Conservation (phyloP, 2,113 vertebrate genomes). For the Hemichromis elongatus region DNA sequence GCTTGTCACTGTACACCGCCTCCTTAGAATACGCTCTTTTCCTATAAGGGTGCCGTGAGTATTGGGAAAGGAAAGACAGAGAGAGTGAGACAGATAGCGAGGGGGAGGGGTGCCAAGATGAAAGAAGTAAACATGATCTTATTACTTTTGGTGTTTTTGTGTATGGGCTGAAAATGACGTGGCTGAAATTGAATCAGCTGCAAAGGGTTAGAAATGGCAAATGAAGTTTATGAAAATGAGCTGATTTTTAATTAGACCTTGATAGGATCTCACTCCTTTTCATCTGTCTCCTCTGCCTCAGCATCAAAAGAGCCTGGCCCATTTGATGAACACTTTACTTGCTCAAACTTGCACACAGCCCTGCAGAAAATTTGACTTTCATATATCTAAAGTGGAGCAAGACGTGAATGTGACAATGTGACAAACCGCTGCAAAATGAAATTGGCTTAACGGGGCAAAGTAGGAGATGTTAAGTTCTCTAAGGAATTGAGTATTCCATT, state of each 20-base stretch:
- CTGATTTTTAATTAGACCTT: slow-evolving; percentile 68
- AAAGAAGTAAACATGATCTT: slow-evolving; percentile 45
- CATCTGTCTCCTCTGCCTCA: slow-evolving; percentile 56
- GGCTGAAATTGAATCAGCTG: slow-evolving; percentile 56
- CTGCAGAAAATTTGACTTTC: slow-evolving; percentile 53
- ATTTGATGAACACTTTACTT: slow-evolving; percentile 62
- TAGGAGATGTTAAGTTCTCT: not conserved
- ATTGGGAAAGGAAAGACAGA: slow-evolving; percentile 4
- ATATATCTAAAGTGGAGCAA: slow-evolving; percentile 40
- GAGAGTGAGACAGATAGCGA: not conserved
- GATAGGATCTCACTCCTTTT: slow-evolving; percentile 67
- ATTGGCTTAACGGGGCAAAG: slow-evolving; percentile 45
- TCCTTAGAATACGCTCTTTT: slow-evolving; percentile 96
- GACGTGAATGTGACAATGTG: slow-evolving; percentile 37
- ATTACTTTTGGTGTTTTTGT: slow-evolving; percentile 30
- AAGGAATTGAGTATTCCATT: slow-evolving; percentile 9
- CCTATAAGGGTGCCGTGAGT: slow-evolving; percentile 67
- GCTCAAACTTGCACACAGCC: slow-evolving; percentile 47
- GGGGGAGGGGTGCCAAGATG: slow-evolving; percentile 9
- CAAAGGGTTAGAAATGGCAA: slow-evolving; percentile 42
- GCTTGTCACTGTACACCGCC: slow-evolving; percentile 94
- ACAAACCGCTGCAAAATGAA: slow-evolving; percentile 44
- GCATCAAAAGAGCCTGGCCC: slow-evolving; percentile 61
- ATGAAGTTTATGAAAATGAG: slow-evolving; percentile 67
- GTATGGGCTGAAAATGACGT: slow-evolving; percentile 25